Conservation (phyloP, 2,113 vertebrate species). For the Etia nguti region DNA sequence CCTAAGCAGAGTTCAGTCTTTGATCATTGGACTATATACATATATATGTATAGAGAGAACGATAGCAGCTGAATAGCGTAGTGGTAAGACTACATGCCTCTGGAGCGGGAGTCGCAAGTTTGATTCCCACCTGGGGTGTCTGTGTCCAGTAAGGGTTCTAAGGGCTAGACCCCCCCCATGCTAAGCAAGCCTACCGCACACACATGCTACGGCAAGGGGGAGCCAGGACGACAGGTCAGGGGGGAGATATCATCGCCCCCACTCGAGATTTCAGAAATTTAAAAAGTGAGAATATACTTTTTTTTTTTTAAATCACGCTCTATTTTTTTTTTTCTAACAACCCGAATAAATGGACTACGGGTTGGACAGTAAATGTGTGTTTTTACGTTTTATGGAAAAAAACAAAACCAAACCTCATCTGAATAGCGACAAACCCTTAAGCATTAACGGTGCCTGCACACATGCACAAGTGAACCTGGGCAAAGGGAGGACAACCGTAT, state of each 20-base stretch:
- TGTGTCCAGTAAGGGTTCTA: not conserved
- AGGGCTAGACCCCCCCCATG: not conserved
- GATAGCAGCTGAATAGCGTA: not conserved
- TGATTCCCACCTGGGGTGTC: not conserved
- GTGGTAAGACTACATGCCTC: not conserved
- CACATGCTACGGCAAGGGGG: not conserved
- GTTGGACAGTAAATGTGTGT: no score
- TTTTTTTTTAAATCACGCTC: no score
- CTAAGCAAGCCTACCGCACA: not conserved
- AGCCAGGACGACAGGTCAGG: not conserved
- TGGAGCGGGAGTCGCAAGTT: not conserved
- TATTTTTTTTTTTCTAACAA: no score
- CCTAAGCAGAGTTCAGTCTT: not conserved
- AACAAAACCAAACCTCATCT: not conserved
- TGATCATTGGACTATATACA: not conserved
- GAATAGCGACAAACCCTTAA: not conserved
- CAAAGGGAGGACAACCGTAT: not conserved
- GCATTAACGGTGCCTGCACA: not conserved
- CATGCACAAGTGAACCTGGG: not conserved
- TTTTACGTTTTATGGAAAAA: no score
- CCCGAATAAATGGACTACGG: no score
- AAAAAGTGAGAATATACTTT: no score
- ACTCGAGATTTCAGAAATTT: no score
- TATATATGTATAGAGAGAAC: not conserved
- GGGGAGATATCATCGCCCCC: not conserved